A percentile compares a stretch with the other conserved stretches of the same genome.
These are phyloP conservation scores for Sardina pilchardus DNA, from an alignment of 2,113 vertebrate genomes.

Conservation along the genomic window DNA sequence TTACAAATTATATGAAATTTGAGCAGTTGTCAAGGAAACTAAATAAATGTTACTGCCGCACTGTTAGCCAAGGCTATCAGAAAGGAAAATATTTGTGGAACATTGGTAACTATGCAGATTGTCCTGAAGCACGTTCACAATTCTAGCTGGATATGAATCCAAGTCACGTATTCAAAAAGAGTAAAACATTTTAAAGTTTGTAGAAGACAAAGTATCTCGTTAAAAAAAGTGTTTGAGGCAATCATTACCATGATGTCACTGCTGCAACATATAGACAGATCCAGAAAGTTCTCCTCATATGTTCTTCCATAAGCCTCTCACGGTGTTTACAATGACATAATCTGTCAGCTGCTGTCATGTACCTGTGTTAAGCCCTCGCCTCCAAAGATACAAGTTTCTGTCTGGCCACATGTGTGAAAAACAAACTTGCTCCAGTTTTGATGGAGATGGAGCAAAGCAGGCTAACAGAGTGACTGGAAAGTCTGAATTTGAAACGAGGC, in stretches of 20 bases:
- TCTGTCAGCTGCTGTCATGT: neutral
- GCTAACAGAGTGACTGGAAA: neutral
- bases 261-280: neutral
- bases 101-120: neutral
- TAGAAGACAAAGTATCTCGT: neutral
- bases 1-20: neutral
- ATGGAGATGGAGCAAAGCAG: neutral
- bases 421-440: neutral
- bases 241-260: neutral
- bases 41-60: neutral
- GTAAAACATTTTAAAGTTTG: neutral
- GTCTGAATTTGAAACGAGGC: neutral
- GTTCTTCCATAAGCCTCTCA: neutral
- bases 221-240: neutral
- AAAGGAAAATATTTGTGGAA: neutral
- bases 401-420: neutral
- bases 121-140: neutral
- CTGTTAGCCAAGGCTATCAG: neutral
- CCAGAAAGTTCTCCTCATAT: neutral
- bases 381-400: neutral
- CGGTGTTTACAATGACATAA: neutral
- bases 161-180: neutral
- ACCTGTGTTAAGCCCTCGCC: neutral
- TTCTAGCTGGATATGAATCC: neutral
- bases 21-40: neutral